Conservation (phyloP, 2,113 vertebrate genomes). For the Cyprinodon brontotheroides region DNA sequence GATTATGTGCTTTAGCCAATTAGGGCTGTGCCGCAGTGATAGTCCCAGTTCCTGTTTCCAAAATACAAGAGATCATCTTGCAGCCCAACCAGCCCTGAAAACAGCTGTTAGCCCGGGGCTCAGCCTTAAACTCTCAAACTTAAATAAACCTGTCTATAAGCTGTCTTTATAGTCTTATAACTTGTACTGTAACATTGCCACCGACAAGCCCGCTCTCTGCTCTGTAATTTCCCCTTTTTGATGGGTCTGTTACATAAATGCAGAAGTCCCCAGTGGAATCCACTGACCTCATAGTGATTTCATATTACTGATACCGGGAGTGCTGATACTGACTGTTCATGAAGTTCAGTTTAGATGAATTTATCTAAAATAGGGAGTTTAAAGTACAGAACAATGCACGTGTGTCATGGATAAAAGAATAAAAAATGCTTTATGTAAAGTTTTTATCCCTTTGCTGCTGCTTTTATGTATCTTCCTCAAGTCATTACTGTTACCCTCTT, state of each 20-base stretch:
- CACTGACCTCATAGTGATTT: neutral
- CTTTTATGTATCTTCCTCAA: too few relatives aligned
- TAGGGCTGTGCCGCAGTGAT: constrained; percentile 38
- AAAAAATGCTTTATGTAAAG: neutral
- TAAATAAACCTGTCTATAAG: constrained; percentile 50
- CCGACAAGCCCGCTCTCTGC: neutral
- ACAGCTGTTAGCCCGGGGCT: constrained; percentile 44
- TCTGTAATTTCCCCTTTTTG: constrained; percentile 22
- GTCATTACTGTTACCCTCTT: too few relatives aligned
- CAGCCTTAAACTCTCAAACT: constrained; percentile 23
- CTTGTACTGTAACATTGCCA: constrained; percentile 23
- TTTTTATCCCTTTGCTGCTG: neutral
- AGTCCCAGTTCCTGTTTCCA: constrained; percentile 59
- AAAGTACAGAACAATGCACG: neutral
- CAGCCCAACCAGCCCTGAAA: constrained; percentile 28
- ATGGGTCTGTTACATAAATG: constrained; percentile 33
- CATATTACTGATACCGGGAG: neutral
- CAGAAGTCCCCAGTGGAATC: neutral
- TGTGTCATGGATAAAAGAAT: neutral
- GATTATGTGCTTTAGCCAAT: constrained; percentile 57
- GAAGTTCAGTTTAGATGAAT: neutral
- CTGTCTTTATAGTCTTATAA: constrained; percentile 39
- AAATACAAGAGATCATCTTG: constrained; percentile 45
- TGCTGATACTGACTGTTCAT: neutral
- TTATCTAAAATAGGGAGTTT: neutral